Conservation (phyloP, 2,888 invertebrate species). For the Rhorus exstirpatorius region DNA sequence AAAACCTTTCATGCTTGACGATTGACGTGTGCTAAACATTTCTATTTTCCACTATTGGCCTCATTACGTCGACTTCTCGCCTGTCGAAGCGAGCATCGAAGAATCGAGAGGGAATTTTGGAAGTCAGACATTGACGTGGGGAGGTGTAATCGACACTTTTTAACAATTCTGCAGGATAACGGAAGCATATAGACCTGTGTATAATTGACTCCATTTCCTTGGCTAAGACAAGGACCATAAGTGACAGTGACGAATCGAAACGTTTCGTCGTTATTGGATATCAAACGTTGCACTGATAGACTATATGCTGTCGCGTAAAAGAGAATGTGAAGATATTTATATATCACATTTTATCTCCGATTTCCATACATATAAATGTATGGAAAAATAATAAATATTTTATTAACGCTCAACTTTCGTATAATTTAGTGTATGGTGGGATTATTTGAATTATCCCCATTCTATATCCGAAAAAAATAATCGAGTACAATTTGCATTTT, state of each 20-base stretch:
- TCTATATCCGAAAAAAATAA: background rate
- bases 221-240: constrained; percentile 2
- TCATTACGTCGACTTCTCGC: constrained; percentile 33
- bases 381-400: background rate
- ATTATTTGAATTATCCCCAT: background rate
- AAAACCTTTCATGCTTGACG: no score
- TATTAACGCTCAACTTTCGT: no score
- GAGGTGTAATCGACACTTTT: constrained; percentile 33
- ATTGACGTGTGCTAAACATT: constrained; percentile 17
- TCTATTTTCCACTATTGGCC: constrained; percentile 23
- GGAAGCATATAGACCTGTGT: background rate
- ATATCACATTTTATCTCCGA: background rate
- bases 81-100: constrained; percentile 20
- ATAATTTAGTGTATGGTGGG: no score
- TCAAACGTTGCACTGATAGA: background rate
- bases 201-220: constrained; percentile 53
- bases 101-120: constrained; percentile 13
- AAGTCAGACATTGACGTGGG: background rate
- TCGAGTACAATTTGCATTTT: background rate
- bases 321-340: background rate
- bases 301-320: background rate
- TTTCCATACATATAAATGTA: background rate
- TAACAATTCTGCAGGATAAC: constrained; percentile 5
- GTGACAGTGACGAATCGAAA: constrained; percentile 31
- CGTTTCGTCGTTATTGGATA: background rate